These are phyloP conservation scores for Anoplophora glabripennis DNA, from an alignment of 1,140 invertebrate genomes.

Conservation along the genomic window DNA sequence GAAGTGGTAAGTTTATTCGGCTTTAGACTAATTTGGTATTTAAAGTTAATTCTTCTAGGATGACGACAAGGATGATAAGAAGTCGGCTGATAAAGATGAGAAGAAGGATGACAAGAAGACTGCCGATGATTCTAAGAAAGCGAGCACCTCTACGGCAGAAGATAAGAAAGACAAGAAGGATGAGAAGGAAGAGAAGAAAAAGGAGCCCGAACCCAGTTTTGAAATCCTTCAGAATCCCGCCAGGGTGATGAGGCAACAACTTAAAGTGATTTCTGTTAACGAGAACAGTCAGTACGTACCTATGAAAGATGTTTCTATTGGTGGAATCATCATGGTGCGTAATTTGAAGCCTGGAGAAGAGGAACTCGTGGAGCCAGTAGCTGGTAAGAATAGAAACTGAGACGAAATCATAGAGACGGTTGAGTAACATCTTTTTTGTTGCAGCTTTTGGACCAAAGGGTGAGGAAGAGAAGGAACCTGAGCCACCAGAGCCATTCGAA, in stretches of 20 bases:
- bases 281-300: constrained; percentile 80
- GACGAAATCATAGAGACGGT: constrained; percentile 5
- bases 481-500: constrained; percentile 96
- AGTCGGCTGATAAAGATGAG: constrained; percentile 42
- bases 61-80: constrained; percentile 44
- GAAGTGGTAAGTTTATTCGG: constrained; percentile 41
- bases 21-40: not conserved
- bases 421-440: constrained; percentile 38
- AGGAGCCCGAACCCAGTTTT: constrained; percentile 83
- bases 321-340: constrained; percentile 94
- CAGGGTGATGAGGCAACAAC: constrained; percentile 87
- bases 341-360: constrained; percentile 77
- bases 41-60: constrained; percentile 42
- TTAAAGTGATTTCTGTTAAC: constrained; percentile 80
- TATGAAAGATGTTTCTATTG: constrained; percentile 88
- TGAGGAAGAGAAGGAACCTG: constrained; percentile 93
- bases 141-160: constrained; percentile 45
- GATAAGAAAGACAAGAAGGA: constrained; percentile 51
- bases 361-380: constrained; percentile 91
- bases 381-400: constrained; percentile 43
- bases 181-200: constrained; percentile 63
- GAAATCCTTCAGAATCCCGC: constrained; percentile 94
- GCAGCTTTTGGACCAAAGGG: constrained; percentile 87
- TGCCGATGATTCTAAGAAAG: constrained; percentile 40
- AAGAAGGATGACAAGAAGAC: constrained; percentile 45